Base-by-base conservation (phyloP, 1,140 invertebrate genomes). In the Heliconius nattereri region DNA sequence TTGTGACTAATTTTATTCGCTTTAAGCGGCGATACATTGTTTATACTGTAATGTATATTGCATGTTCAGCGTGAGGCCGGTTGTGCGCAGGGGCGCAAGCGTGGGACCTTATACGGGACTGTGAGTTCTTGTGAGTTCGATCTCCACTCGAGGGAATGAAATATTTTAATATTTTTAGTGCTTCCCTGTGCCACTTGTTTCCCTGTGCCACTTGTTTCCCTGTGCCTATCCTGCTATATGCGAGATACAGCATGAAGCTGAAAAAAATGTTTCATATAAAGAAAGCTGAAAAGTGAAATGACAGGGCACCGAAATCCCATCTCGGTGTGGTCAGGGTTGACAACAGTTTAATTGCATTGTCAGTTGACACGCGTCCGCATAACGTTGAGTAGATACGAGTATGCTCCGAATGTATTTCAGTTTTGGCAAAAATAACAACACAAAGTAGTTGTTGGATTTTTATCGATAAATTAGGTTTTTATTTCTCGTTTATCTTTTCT, bases 1-100 rank as follows among this genome's bases (percentile, higher is more conserved):
- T 90, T 89, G 87, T 87, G 84, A 88, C 89, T 91, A 92, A 93
- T 91, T 93, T 86, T 71, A 81, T 86, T 66, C 73, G 78, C 77
- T 80, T 80, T 83, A 80, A 84, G 81, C 70, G 80, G 75, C 75
- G 54, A 76, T 75, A 79, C 79, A 81, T 84, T 85, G 80, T 82
- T 54, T 81, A 77, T 78, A 75, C 37, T 82, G 79, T 75, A 71
- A 23, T 72, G 54, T 26, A 45, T 72, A 76, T 71, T 52, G 72
- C 81, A 75, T 79, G 78, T 71, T 83, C 73, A 71, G 60, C 5
- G 3, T 45, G 40, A 1, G 13, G 40, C 40, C 40, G 5, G 2
- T 13, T 3, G 13, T 13, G 40, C 40, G 40, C 13, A 16, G 40
- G 3, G 5, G 40, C 13, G 40, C 40, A 16, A 45, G 40, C 3